These are phyloP conservation scores for Kryptolebias marmoratus DNA, from an alignment of 2,113 vertebrate genomes.

Conservation along the genomic window DNA sequence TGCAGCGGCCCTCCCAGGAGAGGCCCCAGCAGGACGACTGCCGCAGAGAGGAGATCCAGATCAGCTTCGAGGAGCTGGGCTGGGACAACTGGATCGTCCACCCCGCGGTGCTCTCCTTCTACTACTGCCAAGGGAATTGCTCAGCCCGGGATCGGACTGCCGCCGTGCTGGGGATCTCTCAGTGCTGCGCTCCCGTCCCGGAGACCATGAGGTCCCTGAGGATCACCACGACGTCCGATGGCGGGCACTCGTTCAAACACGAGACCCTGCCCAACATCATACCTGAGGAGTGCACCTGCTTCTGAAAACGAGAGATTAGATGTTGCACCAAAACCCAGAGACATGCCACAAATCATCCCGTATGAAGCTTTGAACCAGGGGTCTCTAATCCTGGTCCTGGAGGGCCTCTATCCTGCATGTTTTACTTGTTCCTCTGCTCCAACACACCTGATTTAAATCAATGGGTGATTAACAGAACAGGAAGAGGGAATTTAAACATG, in stretches of 20 bases:
- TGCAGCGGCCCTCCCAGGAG: slow-evolving; percentile 83
- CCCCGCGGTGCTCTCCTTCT: slow-evolving; percentile 87
- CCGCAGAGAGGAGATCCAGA: slow-evolving; percentile 83
- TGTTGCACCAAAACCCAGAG: no score
- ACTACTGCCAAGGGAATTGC: slow-evolving; percentile 92
- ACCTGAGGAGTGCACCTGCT: slow-evolving; percentile 89
- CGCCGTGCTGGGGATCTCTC: slow-evolving; percentile 79
- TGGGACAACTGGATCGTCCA: slow-evolving; percentile 95
- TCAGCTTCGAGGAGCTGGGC: slow-evolving; percentile 92
- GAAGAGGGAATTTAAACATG: no score
- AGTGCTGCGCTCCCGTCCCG: slow-evolving; percentile 89
- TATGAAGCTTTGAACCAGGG: no score
- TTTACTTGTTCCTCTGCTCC: no score
- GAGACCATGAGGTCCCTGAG: slow-evolving; percentile 89
- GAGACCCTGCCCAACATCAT: slow-evolving; percentile 92
- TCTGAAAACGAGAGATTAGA: slow-evolving; percentile 64
- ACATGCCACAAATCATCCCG: no score
- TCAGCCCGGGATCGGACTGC: slow-evolving; percentile 69
- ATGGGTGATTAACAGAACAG: no score
- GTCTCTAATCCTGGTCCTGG: no score
- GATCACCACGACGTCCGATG: slow-evolving; percentile 91
- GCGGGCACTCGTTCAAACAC: slow-evolving; percentile 90
- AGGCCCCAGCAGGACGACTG: slow-evolving; percentile 78
- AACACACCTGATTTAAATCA: no score
- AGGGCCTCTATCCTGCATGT: no score